phyloP scores from a whole-genome alignment of 2,113 vertebrate species.

The Heteronetta atricapilla region DNA sequence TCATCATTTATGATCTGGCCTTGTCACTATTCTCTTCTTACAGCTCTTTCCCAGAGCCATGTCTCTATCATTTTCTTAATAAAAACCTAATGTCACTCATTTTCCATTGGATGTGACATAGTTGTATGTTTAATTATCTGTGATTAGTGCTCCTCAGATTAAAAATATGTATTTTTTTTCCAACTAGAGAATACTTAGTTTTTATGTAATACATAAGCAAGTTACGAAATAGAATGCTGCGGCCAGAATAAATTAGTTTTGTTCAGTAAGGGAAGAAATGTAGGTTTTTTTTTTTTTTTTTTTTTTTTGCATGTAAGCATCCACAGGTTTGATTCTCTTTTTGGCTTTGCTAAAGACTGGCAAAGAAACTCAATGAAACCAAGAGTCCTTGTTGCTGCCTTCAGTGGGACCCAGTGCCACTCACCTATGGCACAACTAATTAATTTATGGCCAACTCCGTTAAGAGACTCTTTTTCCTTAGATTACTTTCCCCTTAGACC shows the following conservation, averaged over 20 bases:
- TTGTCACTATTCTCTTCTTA: background rate
- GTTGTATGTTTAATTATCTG: background rate
- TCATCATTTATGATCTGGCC: background rate
- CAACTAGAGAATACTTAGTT: background rate
- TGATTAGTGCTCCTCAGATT: background rate
- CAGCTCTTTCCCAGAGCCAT: background rate
- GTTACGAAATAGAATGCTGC: background rate
- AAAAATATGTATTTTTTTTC: background rate
- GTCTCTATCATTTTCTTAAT: background rate
- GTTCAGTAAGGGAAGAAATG: background rate
- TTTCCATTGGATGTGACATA: background rate
- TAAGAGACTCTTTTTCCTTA: background rate
- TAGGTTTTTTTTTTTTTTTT: background rate
- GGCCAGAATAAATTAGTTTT: background rate
- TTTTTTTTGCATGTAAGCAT: background rate
- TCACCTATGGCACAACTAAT: background rate
- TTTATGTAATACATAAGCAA: background rate
- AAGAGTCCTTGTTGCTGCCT: background rate
- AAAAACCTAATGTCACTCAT: background rate
- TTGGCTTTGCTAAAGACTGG: background rate
- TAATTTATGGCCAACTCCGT: background rate
- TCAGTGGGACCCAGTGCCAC: background rate
- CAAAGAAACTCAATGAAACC: background rate
- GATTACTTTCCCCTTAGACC: background rate
- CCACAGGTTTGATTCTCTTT: background rate